Percentiles rank a stretch among this genome's conserved stretches.
Conservation (phyloP, 2,113 vertebrate species). For the Ptychochromis oligacanthus region DNA sequence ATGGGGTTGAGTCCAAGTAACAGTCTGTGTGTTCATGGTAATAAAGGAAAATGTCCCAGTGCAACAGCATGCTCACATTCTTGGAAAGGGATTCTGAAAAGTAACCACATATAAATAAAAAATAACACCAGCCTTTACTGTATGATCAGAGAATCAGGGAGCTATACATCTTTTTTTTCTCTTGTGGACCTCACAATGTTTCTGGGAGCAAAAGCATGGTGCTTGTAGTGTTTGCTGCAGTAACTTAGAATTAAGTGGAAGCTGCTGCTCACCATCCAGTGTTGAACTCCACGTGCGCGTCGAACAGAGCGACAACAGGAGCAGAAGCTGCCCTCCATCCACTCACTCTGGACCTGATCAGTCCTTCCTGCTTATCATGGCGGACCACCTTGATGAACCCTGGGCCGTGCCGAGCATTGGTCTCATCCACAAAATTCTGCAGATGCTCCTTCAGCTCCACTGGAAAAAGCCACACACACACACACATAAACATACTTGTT, state of each 20-base stretch:
- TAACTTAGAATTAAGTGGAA: not conserved
- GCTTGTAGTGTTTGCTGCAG: not conserved
- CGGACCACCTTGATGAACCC: conserved; percentile 92
- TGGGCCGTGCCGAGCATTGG: conserved; percentile 81
- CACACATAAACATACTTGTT: conserved; percentile 7
- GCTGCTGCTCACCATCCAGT: conserved; percentile 86
- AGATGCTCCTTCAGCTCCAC: conserved; percentile 93
- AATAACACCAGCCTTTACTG: not conserved
- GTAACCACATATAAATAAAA: too few relatives aligned
- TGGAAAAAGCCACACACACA: conserved; percentile 57
- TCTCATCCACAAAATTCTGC: conserved; percentile 87
- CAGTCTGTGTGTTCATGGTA: too few relatives aligned
- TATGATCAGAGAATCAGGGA: not conserved
- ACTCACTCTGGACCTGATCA: conserved; percentile 92
- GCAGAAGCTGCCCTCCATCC: conserved; percentile 91
- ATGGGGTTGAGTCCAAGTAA: not conserved
- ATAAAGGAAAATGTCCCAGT: not conserved
- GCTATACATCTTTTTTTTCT: not conserved
- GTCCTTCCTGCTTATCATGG: conserved; percentile 91
- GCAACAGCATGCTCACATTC: not conserved
- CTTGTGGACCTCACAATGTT: not conserved
- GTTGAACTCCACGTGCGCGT: conserved; percentile 96
- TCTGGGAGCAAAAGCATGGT: not conserved
- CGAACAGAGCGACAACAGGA: conserved; percentile 92
- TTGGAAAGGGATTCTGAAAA: not conserved